phyloP scores from a whole-genome alignment of 2,113 vertebrate genomes.

The Procavia capensis region DNA sequence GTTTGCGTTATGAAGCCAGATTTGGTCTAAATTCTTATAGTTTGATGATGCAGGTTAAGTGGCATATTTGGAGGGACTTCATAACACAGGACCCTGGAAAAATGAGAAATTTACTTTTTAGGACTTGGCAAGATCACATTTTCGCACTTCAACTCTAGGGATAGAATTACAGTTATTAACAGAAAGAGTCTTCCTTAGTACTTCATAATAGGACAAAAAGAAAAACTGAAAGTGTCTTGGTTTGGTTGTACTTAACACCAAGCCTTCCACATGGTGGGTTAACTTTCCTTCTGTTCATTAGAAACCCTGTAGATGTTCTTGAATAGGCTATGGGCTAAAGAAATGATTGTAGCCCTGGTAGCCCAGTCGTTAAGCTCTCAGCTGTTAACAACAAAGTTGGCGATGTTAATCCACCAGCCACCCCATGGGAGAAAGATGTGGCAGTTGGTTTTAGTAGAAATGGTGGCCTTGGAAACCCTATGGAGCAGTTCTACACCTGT shows the following conservation, averaged over 20 bases:
- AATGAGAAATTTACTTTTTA: constrained; percentile 36
- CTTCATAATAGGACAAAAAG: background rate
- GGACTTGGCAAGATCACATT: constrained; percentile 27
- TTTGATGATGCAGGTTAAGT: constrained; percentile 43
- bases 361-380: no score
- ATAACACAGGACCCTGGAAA: constrained; percentile 55
- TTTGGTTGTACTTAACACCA: background rate
- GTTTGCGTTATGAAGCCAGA: constrained; percentile 34
- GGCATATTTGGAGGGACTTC: constrained; percentile 38
- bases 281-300: background rate
- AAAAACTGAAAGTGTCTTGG: background rate
- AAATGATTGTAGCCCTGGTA: background rate
- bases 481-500: no score
- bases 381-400: no score
- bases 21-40: constrained; percentile 21
- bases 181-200: background rate
- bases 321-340: background rate
- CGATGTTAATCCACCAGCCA: no score
- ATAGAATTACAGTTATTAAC: constrained; percentile 18
- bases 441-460: no score
- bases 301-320: background rate
- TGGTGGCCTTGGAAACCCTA: no score
- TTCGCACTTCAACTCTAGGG: background rate
- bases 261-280: background rate
- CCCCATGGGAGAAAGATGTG: no score